Evolutionary conservation across 2,888 invertebrate genomes (phyloP), one percentile per base, ranked within the genome.

Genomic region (Netelia inedita): DNA sequence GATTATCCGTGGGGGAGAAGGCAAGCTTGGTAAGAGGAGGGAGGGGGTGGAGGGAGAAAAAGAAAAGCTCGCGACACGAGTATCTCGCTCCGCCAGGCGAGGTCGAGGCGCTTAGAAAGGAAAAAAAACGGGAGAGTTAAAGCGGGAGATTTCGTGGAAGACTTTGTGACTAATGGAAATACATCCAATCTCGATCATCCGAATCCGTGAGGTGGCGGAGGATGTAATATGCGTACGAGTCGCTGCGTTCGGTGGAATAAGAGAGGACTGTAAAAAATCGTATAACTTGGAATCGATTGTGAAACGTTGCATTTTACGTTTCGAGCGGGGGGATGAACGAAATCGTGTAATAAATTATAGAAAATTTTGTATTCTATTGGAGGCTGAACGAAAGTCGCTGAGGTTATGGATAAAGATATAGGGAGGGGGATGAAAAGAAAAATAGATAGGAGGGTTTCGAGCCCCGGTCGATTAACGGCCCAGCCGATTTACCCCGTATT

Each of bases 1-100:
- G 89, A 89, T 91, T 91, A 72, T 59, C 61, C 71, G 59, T 50
- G 53, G 21, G 69, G 65, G 55, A 21, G 14, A 11, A 69, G 53
- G 19, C 11, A 28, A 14, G 69, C 11, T 16, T 16, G 53, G 28
- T 43, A 57, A 72, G 19, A 10, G 35, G 19, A 59, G 63, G 59
- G 63, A 53, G 50, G 46, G 50, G 10, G 63, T 1, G 63, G 55
- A 59, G 53, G 68, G 35, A 71, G 59, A 69, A 50, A 75, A 65
- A 72, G 72, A 71, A 80, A 61, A 50, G 78, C 63, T 57, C 69
- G 23, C 71, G 68, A 76, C 61, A 35, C 68, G 41, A 63, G 28
- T 41, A 55, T 43, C 23, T 43, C 46, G 19, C 43, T 63, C 28
- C 69, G 55, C 46, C 66, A 55, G 53, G 63, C 66, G 61, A 63